Base-by-base conservation (phyloP, 2,888 invertebrate genomes). In the Cephonodes hylas region DNA sequence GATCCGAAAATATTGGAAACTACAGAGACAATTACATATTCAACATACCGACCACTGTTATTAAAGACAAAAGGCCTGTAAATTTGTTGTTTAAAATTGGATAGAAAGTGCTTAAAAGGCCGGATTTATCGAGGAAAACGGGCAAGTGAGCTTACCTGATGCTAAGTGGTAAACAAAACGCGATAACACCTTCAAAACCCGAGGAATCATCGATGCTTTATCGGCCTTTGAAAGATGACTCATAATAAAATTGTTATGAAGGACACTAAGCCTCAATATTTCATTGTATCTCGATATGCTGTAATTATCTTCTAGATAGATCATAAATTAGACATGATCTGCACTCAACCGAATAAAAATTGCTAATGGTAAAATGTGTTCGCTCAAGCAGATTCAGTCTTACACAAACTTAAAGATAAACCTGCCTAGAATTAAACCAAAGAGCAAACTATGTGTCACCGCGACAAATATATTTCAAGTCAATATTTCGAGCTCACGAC, bases 361-460 rank as follows among this genome's bases (percentile, higher is more conserved):
- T 18, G 18, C 18, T 53, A 31, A 53, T 53, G 18, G 18, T 31
- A 53, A 27, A 48, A 27, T n/a, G n/a, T n/a, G 10, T 27, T 53
- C 18, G 53, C 53, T 27, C 53, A 65, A 66, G 69, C 73, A 75
- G 72, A 73, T 66, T 81, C 82, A 84, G 83, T 84, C 83, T 81
- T 75, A 73, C 67, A 74, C 77, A 73, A 79, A 74, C 72, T 75
- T 76, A 75, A 72, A 74, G 70, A 53, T 53, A 53, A 53, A 53
- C 66, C 69, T 67, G 75, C 72, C 69, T 72, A 74, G 45, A 70
- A 72, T 67, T 66, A 63, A 66, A 63, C 62, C 38, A 66, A 66
- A 64, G 15, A 38, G 56, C 27, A 58, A 60, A 42, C 56, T 63
- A 62, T 22, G 59, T 59, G 69, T 69, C 67, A 71, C 66, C 13